These are phyloP conservation scores for Cephalotes varians DNA, from an alignment of 2,888 invertebrate genomes.

Conservation along the genomic window DNA sequence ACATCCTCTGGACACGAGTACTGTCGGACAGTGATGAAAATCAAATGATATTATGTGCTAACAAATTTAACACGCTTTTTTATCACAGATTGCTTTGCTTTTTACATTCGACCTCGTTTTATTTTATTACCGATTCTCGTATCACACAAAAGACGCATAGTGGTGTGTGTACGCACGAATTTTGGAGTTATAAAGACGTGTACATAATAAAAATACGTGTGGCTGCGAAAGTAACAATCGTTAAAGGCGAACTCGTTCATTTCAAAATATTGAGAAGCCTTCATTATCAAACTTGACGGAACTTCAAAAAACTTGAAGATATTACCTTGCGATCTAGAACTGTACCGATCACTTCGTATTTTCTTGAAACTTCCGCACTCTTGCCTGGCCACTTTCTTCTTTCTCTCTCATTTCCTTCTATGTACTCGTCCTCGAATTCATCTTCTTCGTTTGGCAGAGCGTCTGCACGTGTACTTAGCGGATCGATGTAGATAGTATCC, in stretches of 20 bases:
- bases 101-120: neutral
- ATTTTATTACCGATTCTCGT: neutral
- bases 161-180: neutral
- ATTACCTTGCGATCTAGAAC: conserved; percentile 72
- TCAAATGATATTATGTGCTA: neutral
- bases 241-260: neutral
- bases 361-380: conserved; percentile 48
- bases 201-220: neutral
- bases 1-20: conserved; percentile 86
- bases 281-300: conserved; percentile 57
- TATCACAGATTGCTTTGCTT: neutral
- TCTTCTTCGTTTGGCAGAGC: conserved; percentile 52
- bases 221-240: neutral
- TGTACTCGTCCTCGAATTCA: conserved; percentile 42
- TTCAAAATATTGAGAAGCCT: neutral
- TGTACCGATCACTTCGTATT: conserved; percentile 79
- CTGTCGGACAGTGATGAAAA: conserved; percentile 51
- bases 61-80: neutral
- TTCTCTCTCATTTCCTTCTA: conserved; percentile 56
- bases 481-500: conserved; percentile 60
- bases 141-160: neutral
- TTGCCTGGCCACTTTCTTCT: conserved; percentile 61
- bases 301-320: neutral
- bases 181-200: neutral
- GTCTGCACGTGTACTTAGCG: conserved; percentile 37